Conservation (phyloP, 2,113 vertebrate species). For the Prionailurus viverrinus region DNA sequence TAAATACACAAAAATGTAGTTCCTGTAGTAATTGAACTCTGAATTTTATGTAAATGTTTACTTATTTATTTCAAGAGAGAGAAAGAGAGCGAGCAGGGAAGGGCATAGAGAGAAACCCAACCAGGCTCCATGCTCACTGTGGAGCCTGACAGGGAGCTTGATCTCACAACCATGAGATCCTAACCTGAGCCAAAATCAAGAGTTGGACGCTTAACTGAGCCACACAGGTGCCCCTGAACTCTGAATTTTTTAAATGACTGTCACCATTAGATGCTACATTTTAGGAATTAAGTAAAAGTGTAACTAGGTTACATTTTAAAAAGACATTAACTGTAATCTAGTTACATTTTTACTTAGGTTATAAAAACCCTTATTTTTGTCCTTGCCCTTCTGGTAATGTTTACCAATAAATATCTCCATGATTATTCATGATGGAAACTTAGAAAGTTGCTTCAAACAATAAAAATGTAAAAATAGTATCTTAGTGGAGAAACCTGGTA, state of each 20-base stretch:
- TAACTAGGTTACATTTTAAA: neutral
- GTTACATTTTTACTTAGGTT: too few species aligned
- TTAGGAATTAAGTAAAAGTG: neutral
- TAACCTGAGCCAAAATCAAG: too few species aligned
- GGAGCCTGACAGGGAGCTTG: too few species aligned
- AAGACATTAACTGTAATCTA: too few species aligned
- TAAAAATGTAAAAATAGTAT: neutral
- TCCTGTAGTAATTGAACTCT: neutral
- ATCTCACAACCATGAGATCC: too few species aligned
- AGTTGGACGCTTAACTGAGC: too few species aligned
- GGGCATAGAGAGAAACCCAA: too few species aligned
- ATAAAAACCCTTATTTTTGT: neutral
- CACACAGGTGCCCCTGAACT: neutral
- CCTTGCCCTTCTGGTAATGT: slow-evolving; percentile 5
- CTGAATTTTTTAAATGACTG: neutral
- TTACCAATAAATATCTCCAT: neutral
- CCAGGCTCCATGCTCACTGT: too few species aligned
- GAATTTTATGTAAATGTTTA: neutral
- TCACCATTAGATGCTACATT: neutral
- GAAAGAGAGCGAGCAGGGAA: too few species aligned
- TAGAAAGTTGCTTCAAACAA: neutral
- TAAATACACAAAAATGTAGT: slow-evolving; percentile 29
- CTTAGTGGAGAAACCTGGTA: neutral
- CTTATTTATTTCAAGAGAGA: too few species aligned
- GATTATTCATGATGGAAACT: neutral